phyloP scores from a whole-genome alignment of 1,140 invertebrate species.

The Ostrea edulis region DNA sequence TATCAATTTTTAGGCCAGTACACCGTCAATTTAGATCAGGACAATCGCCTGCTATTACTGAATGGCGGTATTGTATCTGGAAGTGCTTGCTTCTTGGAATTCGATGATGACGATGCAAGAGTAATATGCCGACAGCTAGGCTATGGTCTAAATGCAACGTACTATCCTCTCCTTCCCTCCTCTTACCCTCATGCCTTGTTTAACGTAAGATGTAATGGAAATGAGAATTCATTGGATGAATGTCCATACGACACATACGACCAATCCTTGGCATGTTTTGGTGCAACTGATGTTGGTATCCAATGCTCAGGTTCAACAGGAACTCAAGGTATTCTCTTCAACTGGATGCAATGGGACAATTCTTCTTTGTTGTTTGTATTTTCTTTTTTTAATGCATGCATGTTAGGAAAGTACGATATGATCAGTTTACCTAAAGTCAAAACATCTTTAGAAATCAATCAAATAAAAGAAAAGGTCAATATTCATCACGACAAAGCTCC shows the following conservation, averaged over 20 bases:
- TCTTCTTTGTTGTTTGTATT: neutral
- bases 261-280: neutral
- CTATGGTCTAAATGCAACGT: neutral
- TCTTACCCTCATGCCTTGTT: neutral
- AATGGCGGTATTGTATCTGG: neutral
- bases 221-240: neutral
- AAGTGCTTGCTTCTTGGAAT: neutral
- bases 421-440: too few species aligned
- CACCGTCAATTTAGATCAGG: neutral
- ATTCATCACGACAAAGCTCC: neutral
- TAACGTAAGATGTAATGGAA: neutral
- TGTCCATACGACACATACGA: neutral
- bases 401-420: too few species aligned
- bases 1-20: neutral
- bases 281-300: neutral
- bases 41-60: neutral
- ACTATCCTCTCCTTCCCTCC: neutral
- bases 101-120: neutral
- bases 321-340: neutral
- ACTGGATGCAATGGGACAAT: too few species aligned
- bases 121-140: constrained; percentile 6
- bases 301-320: neutral
- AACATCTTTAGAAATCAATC: too few species aligned
- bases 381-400: too few species aligned
- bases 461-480: too few species aligned